These are phyloP conservation scores for Aulostomus chinensis DNA, from an alignment of 2,797 vertebrate species.

Conservation along the genomic window DNA sequence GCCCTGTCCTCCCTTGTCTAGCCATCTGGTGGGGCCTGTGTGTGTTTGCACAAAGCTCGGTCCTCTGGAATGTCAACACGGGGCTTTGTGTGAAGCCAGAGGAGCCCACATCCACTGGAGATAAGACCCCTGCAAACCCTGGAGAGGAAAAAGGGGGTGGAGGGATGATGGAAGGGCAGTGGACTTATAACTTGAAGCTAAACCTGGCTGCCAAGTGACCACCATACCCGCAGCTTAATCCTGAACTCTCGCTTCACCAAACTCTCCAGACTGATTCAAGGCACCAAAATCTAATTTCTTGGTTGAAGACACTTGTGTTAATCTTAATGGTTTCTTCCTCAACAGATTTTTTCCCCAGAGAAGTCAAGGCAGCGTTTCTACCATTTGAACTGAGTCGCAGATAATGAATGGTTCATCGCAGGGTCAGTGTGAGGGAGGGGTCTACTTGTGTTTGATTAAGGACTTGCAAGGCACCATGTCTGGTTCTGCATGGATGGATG, in stretches of 20 bases:
- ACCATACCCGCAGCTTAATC: constrained; percentile 29
- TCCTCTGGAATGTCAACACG: constrained; percentile 84
- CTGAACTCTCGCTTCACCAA: constrained; percentile 14
- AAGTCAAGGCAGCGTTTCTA: constrained; percentile 7
- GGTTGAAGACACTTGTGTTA: constrained; percentile 1
- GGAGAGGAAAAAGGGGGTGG: constrained; percentile 13
- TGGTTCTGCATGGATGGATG: constrained; percentile 70
- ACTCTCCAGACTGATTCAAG: constrained; percentile 4
- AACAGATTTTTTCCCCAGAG: too few relatives aligned
- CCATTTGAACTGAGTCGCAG: constrained; percentile 46
- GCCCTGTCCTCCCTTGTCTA: constrained; percentile 48
- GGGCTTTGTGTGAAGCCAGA: constrained; percentile 71
- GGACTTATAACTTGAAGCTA: constrained; percentile 51
- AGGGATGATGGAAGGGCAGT: constrained; percentile 23
- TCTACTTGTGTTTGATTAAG: constrained; percentile 69
- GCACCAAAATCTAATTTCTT: constrained; percentile 5
- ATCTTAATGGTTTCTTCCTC: neutral
- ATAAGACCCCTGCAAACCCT: constrained; percentile 64
- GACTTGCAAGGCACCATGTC: constrained; percentile 60
- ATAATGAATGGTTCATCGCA: constrained; percentile 66
- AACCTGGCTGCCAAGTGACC: constrained; percentile 59
- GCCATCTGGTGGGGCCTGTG: constrained; percentile 71
- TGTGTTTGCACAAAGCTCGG: constrained; percentile 79
- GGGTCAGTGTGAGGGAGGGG: constrained; percentile 64
- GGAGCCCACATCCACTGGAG: constrained; percentile 70